Evolutionary conservation across 1,140 invertebrate species (phyloP), one percentile per base, ranked within the genome.

Genomic region (Cotesia vestalis): DNA sequence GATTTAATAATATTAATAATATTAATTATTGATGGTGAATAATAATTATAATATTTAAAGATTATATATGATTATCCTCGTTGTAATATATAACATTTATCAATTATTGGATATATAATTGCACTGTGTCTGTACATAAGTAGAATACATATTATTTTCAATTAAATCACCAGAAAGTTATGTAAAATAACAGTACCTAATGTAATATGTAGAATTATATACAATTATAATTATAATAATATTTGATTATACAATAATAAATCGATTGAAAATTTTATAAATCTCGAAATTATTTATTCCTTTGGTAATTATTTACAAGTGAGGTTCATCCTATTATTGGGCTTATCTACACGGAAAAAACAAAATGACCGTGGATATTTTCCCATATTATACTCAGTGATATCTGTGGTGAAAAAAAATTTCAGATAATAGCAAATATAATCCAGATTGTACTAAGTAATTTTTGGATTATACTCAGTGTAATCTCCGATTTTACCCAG

Each of bases 91-190:
- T 71, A 79, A 77, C 70, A 76, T 83, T 84, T 80, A 84, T 82
- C 83, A 81, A 82, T 76, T 78, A 78, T 84, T 83, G 82, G 79
- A 82, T 85, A 85, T 80, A 84, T 76, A 84, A 8, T 81, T 80
- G 83, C 84, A 85, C 85, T 78, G 80, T 84, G 79, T 83, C 77
- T 86, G 84, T 86, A 84, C 78, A 85, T 86, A 85, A 79, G 79
- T 86, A 86, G 80, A 85, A 81, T 80, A 80, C 78, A 66, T 84
- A 79, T 86, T 87, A 86, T 86, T 86, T 87, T 8, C 5, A 8
- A 46, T 46, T 85, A 75, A 86, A 83, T 79, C 80, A 84, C 81
- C 78, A 79, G 79, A 82, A 79, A 78, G 82, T 80, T 84, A 81
- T 86, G 80, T 85, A 83, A 84, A 84, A 79, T 83, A 81, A 83